Evolutionary conservation across 2,797 vertebrate species (phyloP).

Genomic region (Diglossa cyanea): DNA sequence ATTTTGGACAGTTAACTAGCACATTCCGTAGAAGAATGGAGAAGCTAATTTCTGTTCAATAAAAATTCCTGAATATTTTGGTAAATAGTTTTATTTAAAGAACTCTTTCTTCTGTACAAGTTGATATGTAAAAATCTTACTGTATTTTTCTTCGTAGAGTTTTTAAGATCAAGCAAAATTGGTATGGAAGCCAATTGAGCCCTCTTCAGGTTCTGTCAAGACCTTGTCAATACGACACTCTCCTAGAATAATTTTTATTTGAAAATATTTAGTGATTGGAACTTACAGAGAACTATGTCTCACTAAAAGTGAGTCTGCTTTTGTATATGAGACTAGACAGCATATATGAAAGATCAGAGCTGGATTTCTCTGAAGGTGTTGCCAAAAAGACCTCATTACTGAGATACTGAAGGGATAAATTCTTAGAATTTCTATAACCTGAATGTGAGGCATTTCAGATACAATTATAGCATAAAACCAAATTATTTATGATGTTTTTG

Average conservation of each 20-base stretch:
- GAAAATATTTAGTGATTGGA: neutral
- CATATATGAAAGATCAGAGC: neutral
- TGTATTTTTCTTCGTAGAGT: neutral
- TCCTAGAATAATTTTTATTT: neutral
- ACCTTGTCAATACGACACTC: neutral
- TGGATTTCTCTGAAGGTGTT: neutral
- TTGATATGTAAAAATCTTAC: neutral
- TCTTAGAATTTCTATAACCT: neutral
- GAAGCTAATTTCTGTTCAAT: neutral
- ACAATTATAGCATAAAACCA: neutral
- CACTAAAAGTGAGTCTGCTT: neutral
- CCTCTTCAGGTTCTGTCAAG: neutral
- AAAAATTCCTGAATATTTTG: neutral
- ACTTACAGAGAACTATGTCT: neutral
- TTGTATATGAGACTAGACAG: neutral
- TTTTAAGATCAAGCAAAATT: neutral
- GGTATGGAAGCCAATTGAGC: neutral
- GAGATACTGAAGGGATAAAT: neutral
- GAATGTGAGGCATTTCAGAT: neutral
- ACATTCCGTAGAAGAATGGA: neutral
- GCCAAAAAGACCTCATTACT: neutral
- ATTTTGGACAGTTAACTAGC: neutral
- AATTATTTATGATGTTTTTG: slow-evolving; percentile 43
- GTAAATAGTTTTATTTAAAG: neutral
- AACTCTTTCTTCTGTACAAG: neutral